Evolutionary conservation across 2,888 invertebrate species (phyloP).

Genomic region (Drosophila birchii): DNA sequence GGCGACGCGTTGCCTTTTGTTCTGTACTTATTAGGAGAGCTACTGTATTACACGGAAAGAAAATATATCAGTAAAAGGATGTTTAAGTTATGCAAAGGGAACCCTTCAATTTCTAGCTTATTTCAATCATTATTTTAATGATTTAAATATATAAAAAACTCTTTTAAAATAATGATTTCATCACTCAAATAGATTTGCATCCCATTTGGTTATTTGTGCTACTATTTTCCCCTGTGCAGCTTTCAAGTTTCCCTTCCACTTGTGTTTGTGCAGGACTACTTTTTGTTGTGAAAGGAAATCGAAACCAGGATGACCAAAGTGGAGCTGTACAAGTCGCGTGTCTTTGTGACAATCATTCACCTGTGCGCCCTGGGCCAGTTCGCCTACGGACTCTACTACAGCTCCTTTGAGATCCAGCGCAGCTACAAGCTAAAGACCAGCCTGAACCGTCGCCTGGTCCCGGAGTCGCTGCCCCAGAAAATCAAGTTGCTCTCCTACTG

Average conservation of each 20-base stretch:
- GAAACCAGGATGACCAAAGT: conserved; percentile 84
- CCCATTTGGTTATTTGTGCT: not conserved
- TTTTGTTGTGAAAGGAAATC: conserved; percentile 3
- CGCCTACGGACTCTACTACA: conserved; percentile 85
- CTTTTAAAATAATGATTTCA: too few species aligned
- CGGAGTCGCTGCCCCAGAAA: conserved; percentile 83
- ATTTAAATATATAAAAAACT: too few species aligned
- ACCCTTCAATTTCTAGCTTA: too few species aligned
- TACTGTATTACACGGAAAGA: not conserved
- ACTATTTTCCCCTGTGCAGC: not conserved
- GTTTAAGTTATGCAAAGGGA: not conserved
- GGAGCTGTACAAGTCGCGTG: conserved; percentile 84
- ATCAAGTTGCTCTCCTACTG: conserved; percentile 85
- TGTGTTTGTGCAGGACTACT: conserved; percentile 13
- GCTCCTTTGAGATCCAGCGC: conserved; percentile 83
- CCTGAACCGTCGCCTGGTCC: conserved; percentile 77
- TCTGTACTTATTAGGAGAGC: conserved; percentile 7
- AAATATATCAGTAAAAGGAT: not conserved
- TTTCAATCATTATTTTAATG: too few species aligned
- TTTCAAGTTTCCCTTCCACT: not conserved
- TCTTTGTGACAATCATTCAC: conserved; percentile 84
- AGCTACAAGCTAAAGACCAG: conserved; percentile 80
- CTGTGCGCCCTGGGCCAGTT: conserved; percentile 83
- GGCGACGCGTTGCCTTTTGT: conserved; percentile 7
- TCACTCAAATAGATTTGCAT: too few species aligned